Conservation (phyloP, 2,113 vertebrate genomes). For the Vulpes ferrilata region DNA sequence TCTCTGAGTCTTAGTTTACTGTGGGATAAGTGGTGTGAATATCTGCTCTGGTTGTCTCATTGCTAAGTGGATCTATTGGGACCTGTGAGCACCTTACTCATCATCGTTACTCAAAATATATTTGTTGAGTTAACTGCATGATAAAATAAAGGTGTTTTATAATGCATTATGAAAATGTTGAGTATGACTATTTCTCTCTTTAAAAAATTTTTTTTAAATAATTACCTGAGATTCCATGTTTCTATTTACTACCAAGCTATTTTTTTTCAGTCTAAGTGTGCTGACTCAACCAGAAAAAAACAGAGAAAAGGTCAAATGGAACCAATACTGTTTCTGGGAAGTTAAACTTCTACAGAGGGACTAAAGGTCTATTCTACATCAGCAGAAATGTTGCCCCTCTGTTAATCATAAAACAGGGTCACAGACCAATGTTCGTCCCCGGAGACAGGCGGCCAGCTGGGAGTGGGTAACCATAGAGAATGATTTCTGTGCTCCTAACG, state of each 20-base stretch:
- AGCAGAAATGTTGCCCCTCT: slow-evolving; percentile 76
- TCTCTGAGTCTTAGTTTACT: slow-evolving; percentile 3
- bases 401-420: slow-evolving; percentile 83
- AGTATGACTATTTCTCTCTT: neutral
- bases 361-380: slow-evolving; percentile 74
- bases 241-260: slow-evolving; percentile 39
- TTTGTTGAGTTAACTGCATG: neutral
- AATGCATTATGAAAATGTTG: neutral
- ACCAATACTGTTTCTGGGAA: slow-evolving; percentile 69
- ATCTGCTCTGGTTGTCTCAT: neutral
- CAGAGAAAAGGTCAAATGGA: slow-evolving; percentile 56
- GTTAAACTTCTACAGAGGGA: slow-evolving; percentile 74
- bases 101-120: neutral
- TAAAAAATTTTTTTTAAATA: neutral
- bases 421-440: slow-evolving; percentile 61
- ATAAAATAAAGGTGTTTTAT: slow-evolving; percentile 1
- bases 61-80: neutral
- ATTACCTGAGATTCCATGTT: neutral
- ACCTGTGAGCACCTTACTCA: neutral
- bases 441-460: neutral
- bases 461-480: neutral
- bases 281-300: slow-evolving; percentile 53
- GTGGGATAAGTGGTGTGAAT: neutral
- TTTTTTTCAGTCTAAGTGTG: slow-evolving; percentile 32
- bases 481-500: neutral